A percentile compares a stretch with the other conserved stretches of the same genome.
phyloP scores from a whole-genome alignment of 2,797 vertebrate genomes.

The Trachops cirrhosus region DNA sequence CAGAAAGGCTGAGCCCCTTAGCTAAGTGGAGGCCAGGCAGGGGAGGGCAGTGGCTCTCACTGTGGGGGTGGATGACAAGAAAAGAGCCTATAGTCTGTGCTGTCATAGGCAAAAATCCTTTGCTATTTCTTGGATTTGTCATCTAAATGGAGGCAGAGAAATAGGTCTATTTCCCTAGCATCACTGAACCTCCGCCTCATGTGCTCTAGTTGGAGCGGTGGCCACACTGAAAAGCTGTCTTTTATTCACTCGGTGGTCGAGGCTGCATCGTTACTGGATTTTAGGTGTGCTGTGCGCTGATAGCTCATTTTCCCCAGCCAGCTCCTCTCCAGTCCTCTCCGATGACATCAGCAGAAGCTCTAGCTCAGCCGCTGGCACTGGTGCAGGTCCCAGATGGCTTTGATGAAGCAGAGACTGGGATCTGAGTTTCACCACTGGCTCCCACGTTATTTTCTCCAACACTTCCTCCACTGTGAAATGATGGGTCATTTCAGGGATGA shows the following conservation, averaged over 20 bases:
- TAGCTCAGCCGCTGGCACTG: neutral
- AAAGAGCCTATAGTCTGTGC: neutral
- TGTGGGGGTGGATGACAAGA: neutral
- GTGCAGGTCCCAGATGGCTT: neutral
- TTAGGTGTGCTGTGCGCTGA: neutral
- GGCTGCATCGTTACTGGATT: neutral
- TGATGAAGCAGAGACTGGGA: neutral
- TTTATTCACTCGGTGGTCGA: neutral
- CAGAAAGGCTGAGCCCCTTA: neutral
- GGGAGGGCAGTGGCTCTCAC: neutral
- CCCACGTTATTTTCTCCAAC: neutral
- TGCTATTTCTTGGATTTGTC: neutral
- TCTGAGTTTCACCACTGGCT: neutral
- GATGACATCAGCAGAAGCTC: neutral
- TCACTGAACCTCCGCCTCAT: fast-evolving
- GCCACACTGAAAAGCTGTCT: neutral
- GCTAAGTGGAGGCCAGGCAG: neutral
- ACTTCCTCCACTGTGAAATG: neutral
- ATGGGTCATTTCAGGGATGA: neutral
- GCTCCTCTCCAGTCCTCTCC: neutral
- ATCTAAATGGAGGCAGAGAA: neutral
- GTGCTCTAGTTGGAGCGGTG: neutral
- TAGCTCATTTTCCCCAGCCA: neutral
- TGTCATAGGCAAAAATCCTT: neutral
- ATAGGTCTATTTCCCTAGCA: neutral